Percentiles rank a stretch among this genome's conserved stretches.
phyloP scores from a whole-genome alignment of 2,797 vertebrate species.

The Helarctos malayanus region DNA sequence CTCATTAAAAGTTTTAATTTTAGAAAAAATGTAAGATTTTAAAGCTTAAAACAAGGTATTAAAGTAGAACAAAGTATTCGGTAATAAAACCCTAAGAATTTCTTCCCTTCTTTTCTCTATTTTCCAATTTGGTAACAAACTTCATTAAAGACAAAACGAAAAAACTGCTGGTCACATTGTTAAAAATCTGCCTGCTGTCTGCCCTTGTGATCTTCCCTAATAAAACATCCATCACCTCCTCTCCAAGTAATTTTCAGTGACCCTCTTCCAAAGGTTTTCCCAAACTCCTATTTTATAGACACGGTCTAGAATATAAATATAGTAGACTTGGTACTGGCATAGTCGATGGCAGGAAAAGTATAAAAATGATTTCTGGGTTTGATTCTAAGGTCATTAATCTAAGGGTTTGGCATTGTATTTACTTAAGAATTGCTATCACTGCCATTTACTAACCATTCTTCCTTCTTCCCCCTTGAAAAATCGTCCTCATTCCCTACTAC shows the following conservation, averaged over 20 bases:
- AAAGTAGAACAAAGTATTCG: background rate
- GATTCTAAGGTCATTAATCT: constrained; percentile 27
- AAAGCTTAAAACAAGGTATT: constrained; percentile 52
- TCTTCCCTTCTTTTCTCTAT: constrained; percentile 20
- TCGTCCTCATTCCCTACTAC: background rate
- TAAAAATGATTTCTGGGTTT: constrained; percentile 41
- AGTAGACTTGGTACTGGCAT: background rate
- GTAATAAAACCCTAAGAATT: constrained; percentile 33
- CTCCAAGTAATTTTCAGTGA: constrained; percentile 64
- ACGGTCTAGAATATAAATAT: constrained; percentile 16
- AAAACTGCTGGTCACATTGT: background rate
- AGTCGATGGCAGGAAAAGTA: constrained; percentile 13
- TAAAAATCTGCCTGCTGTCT: constrained; percentile 27
- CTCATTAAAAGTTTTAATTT: constrained; percentile 38
- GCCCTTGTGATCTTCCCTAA: background rate
- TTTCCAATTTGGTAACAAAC: constrained; percentile 52
- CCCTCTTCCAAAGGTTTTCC: constrained; percentile 60
- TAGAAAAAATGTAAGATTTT: background rate
- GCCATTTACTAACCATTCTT: constrained; percentile 54
- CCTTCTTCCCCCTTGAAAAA: constrained; percentile 40
- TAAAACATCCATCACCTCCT: constrained; percentile 42
- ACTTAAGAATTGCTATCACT: constrained; percentile 43
- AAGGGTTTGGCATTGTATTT: background rate
- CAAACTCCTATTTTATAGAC: constrained; percentile 42
- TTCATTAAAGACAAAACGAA: constrained; percentile 47